These are phyloP conservation scores for Bothrops jararaca DNA, from an alignment of 2,113 vertebrate genomes.

Conservation along the genomic window DNA sequence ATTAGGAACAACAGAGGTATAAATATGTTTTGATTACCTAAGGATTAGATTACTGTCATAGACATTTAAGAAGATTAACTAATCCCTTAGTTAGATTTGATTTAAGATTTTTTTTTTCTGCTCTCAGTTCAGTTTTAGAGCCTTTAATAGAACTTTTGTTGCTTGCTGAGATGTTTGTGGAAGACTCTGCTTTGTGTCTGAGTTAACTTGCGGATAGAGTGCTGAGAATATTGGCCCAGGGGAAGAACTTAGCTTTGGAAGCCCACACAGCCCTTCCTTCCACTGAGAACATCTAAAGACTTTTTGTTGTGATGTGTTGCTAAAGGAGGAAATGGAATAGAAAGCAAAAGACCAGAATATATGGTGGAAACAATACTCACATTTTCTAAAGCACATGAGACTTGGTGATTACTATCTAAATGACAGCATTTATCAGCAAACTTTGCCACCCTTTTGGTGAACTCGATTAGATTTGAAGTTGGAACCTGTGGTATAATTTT, in stretches of 20 bases:
- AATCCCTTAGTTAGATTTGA: neutral
- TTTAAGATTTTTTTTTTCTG: neutral
- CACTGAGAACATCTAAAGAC: neutral
- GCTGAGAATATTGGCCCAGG: neutral
- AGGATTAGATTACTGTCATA: neutral
- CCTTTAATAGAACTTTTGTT: neutral
- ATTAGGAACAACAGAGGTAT: too few species aligned
- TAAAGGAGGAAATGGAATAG: neutral
- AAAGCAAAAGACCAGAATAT: neutral
- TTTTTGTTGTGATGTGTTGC: neutral
- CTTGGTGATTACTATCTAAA: neutral
- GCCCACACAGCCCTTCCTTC: neutral
- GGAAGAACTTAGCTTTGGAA: neutral
- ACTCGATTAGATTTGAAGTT: neutral
- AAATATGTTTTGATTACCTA: neutral
- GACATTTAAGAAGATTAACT: neutral
- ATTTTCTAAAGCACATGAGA: neutral
- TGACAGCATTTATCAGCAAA: neutral
- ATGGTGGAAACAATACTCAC: neutral
- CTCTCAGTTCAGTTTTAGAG: neutral
- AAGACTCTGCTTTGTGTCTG: neutral
- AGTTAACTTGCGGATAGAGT: neutral
- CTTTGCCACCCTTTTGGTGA: rapidly evolving
- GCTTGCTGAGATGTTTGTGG: neutral
- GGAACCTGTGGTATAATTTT: constrained; percentile 7